phyloP scores from a whole-genome alignment of 2,113 vertebrate genomes.

The Casuarius casuarius region DNA sequence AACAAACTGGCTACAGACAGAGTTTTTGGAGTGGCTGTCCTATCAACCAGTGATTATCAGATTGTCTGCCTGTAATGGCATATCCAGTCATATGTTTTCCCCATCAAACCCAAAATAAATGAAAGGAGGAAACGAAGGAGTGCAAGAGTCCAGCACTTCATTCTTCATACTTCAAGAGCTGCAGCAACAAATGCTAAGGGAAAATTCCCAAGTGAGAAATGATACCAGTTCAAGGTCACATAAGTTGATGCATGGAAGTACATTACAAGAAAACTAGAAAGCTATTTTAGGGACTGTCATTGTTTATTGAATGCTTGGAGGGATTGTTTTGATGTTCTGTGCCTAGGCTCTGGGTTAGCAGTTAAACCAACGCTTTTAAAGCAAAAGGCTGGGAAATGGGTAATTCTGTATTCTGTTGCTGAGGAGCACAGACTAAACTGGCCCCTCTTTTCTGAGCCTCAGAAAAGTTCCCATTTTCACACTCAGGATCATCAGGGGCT shows the following conservation, averaged over 20 bases:
- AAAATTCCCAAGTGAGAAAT: constrained; percentile 58
- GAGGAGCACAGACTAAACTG: not conserved
- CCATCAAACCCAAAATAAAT: constrained; percentile 65
- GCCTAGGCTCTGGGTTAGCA: not conserved
- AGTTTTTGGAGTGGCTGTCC: not conserved
- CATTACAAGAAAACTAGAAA: constrained; percentile 50
- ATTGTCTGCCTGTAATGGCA: constrained; percentile 24
- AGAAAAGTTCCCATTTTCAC: not conserved
- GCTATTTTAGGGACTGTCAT: constrained; percentile 41
- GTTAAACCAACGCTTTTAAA: not conserved
- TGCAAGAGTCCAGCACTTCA: constrained; percentile 57
- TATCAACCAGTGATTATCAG: not conserved
- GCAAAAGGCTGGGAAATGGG: not conserved
- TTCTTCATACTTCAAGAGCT: constrained; percentile 56
- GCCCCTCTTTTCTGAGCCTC: not conserved
- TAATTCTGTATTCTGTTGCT: not conserved
- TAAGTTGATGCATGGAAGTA: constrained; percentile 54
- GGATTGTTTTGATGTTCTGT: constrained; percentile 24
- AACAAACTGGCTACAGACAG: not conserved
- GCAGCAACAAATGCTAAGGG: constrained; percentile 30
- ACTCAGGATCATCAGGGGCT: not conserved
- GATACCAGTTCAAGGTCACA: constrained; percentile 43
- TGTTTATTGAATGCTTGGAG: constrained; percentile 37
- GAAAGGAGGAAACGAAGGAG: constrained; percentile 58
- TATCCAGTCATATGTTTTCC: constrained; percentile 57